phyloP scores from a whole-genome alignment of 2,797 vertebrate species.

The Odontamblyopus rebecca region DNA sequence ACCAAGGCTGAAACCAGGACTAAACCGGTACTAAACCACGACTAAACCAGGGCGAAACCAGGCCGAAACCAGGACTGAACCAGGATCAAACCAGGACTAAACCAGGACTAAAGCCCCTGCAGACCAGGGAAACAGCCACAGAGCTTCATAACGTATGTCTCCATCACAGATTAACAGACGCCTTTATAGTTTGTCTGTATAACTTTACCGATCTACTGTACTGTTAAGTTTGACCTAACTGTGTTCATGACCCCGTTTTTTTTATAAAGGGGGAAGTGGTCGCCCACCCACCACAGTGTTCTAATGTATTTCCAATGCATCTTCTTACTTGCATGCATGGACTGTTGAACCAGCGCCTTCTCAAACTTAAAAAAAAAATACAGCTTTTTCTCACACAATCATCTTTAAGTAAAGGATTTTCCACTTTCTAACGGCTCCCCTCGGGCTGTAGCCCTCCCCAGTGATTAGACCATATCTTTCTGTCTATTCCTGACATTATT shows the following conservation, averaged over 20 bases:
- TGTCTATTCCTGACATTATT: constrained; percentile 63
- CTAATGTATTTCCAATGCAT: constrained; percentile 17
- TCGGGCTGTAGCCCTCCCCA: constrained; percentile 49
- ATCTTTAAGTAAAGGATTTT: constrained; percentile 48
- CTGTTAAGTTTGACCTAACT: neutral
- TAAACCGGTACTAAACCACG: too few relatives aligned
- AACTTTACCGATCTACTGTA: neutral
- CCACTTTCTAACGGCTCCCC: constrained; percentile 40
- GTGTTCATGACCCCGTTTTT: neutral
- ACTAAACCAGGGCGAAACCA: too few relatives aligned
- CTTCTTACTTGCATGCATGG: constrained; percentile 13
- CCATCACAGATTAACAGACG: too few relatives aligned
- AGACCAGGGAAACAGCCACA: too few relatives aligned
- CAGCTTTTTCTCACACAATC: constrained; percentile 23
- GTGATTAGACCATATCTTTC: constrained; percentile 60
- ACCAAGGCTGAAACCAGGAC: too few relatives aligned
- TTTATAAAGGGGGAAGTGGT: constrained; percentile 4
- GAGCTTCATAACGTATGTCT: too few relatives aligned
- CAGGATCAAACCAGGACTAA: too few relatives aligned
- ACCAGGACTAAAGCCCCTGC: too few relatives aligned
- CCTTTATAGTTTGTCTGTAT: too few relatives aligned
- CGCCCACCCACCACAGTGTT: constrained; percentile 31
- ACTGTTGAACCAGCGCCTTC: constrained; percentile 35
- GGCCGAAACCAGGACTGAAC: too few relatives aligned
- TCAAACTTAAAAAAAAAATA: constrained; percentile 19